A percentile compares a stretch with the other conserved stretches of the same genome.
Conservation (phyloP, 2,888 invertebrate species). For the Reticulitermes lucifugus region DNA sequence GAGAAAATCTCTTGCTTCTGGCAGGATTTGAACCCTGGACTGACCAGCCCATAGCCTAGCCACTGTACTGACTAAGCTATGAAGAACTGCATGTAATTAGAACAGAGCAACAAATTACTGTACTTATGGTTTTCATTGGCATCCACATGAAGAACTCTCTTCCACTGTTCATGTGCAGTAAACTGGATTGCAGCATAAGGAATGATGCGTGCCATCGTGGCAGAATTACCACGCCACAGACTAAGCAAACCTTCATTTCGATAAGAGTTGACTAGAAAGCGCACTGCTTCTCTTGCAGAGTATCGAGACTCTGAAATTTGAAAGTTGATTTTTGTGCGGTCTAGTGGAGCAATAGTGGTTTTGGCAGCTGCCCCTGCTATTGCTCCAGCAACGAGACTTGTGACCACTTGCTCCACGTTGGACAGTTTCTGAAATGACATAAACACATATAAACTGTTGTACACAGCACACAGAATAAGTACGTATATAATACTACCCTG, state of each 20-base stretch:
- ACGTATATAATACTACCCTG: too few species aligned
- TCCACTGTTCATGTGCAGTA: slow-evolving; percentile 98
- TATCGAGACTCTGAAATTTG: slow-evolving; percentile 81
- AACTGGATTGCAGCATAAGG: slow-evolving; percentile 99
- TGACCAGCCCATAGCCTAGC: too few species aligned
- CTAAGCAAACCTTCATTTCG: slow-evolving; percentile 83
- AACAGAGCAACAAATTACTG: slow-evolving; percentile 1
- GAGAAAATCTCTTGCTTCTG: too few species aligned
- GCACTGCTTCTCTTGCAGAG: slow-evolving; percentile 76
- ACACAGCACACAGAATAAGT: too few species aligned
- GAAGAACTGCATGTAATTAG: too few species aligned
- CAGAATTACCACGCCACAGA: slow-evolving; percentile 98
- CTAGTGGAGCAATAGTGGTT: slow-evolving; percentile 95
- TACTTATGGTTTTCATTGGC: slow-evolving; percentile 48
- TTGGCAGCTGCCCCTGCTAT: slow-evolving; percentile 95
- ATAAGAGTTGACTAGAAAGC: slow-evolving; percentile 77
- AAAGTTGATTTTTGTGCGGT: slow-evolving; percentile 98
- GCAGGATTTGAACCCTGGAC: too few species aligned
- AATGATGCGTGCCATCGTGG: slow-evolving; percentile 96
- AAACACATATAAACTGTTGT: not conserved
- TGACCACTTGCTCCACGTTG: slow-evolving; percentile 74
- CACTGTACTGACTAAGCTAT: not conserved
- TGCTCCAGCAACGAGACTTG: slow-evolving; percentile 92
- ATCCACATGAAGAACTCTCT: slow-evolving; percentile 80
- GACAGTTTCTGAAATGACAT: slow-evolving; percentile 57